Base-by-base conservation (phyloP, 2,888 invertebrate species). In the Euclidia mi region DNA sequence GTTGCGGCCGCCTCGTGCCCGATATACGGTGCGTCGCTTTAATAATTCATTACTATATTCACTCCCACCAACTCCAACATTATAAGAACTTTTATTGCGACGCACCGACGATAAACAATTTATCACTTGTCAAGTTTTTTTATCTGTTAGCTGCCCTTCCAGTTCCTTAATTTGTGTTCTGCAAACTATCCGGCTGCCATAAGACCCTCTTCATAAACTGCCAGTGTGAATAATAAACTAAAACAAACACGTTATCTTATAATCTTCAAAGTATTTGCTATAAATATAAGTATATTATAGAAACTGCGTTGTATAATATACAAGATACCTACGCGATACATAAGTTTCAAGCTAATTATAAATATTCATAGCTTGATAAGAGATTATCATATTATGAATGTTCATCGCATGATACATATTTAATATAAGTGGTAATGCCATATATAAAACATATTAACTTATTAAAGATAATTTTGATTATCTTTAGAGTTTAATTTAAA, bases 31-130 rank as follows among this genome's bases (percentile, higher is more conserved):
- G 56, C 48, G 52, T 43, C 50, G 29, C 47, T 56, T 74, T 61
- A 64, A 61, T 66, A 63, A 67, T 71, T 70, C 64, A 72, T 72
- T 74, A 71, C 58, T 51, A 53, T 48, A 58, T 60, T 65, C 44
- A 65, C 53, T 62, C 61, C 42, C 31, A 34, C 29, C 18, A 61
- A 60, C 56, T 68, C 56, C 17, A 37, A 18, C 41, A 42, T 32
- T 40, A 7, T 25, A 35, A 25, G 48, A 63, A 61, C 28, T 74
- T 71, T 67, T 61, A 71, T 62, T 50, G 47, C 37, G 48, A 44
- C 41, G 35, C 41, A 53, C 12, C 7, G 25, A 47, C 28, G 38
- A 50, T 38, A 52, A 35, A 35, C 32, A 38, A 59, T 52, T 57
- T 49, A 28, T 48, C 41, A 55, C 34, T 17, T 17, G 43, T 55